These are phyloP conservation scores for Leptobrachium leishanense DNA, from an alignment of 2,113 vertebrate species.

Conservation along the genomic window DNA sequence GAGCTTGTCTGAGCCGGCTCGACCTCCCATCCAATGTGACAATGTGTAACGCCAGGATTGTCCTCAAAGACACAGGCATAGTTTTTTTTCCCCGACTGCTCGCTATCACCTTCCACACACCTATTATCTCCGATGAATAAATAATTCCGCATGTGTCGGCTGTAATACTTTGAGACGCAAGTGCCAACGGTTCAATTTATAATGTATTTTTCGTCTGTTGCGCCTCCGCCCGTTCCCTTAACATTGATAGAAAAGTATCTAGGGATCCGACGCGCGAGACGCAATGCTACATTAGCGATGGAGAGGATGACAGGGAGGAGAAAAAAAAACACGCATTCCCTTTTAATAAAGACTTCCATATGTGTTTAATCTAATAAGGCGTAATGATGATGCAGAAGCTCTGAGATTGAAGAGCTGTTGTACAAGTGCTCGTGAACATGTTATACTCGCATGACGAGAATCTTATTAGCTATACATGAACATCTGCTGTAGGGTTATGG, in stretches of 20 bases:
- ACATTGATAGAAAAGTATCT: not conserved
- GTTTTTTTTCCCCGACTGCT: not conserved
- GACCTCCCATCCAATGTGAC: slow-evolving; percentile 36
- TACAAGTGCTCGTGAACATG: slow-evolving; percentile 56
- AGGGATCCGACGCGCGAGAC: not conserved
- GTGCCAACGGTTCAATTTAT: not conserved
- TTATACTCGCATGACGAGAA: slow-evolving; percentile 63
- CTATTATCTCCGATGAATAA: not conserved
- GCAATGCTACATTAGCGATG: too few relatives aligned
- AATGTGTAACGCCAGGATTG: not conserved
- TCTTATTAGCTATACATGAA: slow-evolving; percentile 72
- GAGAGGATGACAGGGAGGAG: not conserved
- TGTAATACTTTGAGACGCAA: not conserved
- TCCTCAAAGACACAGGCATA: slow-evolving; percentile 11
- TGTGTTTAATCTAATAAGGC: slow-evolving; percentile 41
- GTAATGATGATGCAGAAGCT: slow-evolving; percentile 41
- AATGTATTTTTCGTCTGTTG: not conserved
- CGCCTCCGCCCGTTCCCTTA: not conserved
- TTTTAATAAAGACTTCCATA: slow-evolving; percentile 51
- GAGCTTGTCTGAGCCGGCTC: slow-evolving; percentile 18
- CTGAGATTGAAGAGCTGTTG: slow-evolving; percentile 49
- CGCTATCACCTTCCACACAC: not conserved
- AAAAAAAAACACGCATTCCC: slow-evolving; percentile 20
- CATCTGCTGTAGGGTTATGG: slow-evolving; percentile 72
- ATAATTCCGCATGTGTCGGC: not conserved